Base-by-base conservation (phyloP, 2,888 invertebrate genomes). In the Tuta absoluta region DNA sequence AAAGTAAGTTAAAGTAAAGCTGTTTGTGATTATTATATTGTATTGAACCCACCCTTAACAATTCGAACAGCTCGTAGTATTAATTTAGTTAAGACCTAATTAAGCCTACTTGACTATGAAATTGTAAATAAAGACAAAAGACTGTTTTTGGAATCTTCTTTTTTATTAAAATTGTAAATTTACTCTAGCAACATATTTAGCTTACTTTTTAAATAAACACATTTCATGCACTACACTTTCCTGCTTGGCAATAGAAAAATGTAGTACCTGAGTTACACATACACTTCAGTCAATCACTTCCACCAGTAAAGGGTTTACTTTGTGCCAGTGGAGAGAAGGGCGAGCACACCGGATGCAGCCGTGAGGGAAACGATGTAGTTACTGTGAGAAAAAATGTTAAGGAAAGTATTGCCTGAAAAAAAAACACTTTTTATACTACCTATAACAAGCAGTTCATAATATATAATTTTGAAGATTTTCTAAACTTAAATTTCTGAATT, bases 311-410 rank as follows among this genome's bases (percentile, higher is more conserved):
- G 59, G 69, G 66, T 79, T 93, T 92, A 95, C 86, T 96, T 95
- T 71, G 95, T 95, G 81, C 97, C 97, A 62, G 99, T 99, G n/a
- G 99, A 99, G 75, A 99, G 94, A 65, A 99, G 93, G 53, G 99
- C 99, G 74, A 99, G 92, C 17, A 98, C 92, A 69, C 98, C 98
- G 67, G 98, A 96, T 14, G 99, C 97, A 60, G 94, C 93, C 38
- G 97, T 95, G 71, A 99, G 96, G 1, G 99, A 98, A 65, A 98
- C 92, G 63, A 98, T 94, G 87, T 99, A 99, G 90, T 99, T 99
- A 72, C 94, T 94, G 88, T 75, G 75, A 64, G 70, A 63, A 61
- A n/a, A 68, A 72, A 66, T 64, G 66, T 74, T 75, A 78, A 73
- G 71, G 70, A 72, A 72, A 67, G 63, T 33, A 28, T 38, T 48